Evolutionary conservation across 2,797 vertebrate genomes (phyloP), one percentile per base, ranked within the genome.

Genomic region (Spatula clypeata): DNA sequence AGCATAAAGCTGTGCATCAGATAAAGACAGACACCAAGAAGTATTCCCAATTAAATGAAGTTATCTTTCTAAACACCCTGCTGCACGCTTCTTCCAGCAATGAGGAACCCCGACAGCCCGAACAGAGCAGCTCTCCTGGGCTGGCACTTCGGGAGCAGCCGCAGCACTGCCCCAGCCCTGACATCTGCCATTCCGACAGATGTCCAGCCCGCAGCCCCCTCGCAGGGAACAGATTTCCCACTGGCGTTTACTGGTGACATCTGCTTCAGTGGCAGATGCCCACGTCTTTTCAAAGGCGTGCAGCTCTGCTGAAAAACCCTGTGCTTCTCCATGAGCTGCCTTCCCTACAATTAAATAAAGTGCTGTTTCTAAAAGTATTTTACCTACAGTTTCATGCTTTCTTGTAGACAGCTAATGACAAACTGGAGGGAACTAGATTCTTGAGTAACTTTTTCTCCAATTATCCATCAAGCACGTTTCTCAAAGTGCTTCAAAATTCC

Each of bases 131-230:
- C 7, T 31, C 11, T 17, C 84, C 6, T 16, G 19, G 15, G 61
- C 36, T 19, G 51, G 64, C 2, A 2, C 20, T 69, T 88, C 96
- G 90, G 13, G 94, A 94, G 58, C 3, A 40, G n/a, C 3, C 2
- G 17, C 4, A 57, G 60, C 49, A 17, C 60, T 72, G 64, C 79
- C 61, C 81, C 45, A 70, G 14, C 23, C 27, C 66, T 29, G 58
- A 86, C 94, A 97, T 95, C 44, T 91, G 97, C 91, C 83, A 60
- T 57, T 86, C 86, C 80, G 86, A 57, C 96, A 97, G 94, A 96
- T 95, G 96, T 94, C 95, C 29, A 4, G 75, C 93, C 93, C 79
- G 9, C n/a, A 85, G 86, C 86, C 74, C 72, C 57, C 80, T 79
- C 8, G 3, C 42, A 71, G 90, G 69, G 61, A 51, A 58, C 31